Conservation (phyloP, 2,797 vertebrate species). For the Geotrypetes seraphini region DNA sequence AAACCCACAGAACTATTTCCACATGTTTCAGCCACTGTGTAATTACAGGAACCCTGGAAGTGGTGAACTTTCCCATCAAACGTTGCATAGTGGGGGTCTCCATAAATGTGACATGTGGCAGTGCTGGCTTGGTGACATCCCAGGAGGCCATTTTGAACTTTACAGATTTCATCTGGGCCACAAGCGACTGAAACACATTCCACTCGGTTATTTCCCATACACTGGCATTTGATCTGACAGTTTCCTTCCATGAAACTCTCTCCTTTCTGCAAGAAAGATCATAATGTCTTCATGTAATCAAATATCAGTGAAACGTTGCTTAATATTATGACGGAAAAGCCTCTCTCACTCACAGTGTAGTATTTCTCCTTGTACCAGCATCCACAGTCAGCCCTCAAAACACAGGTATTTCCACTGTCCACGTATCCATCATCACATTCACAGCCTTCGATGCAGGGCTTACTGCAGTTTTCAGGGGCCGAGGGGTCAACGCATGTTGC, state of each 20-base stretch:
- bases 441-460: slow-evolving; percentile 60
- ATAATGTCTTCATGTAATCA: not conserved
- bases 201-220: slow-evolving; percentile 18
- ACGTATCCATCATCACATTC: slow-evolving; percentile 61
- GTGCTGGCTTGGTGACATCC: slow-evolving; percentile 22
- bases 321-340: not conserved
- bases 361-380: slow-evolving; percentile 60
- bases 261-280: slow-evolving; percentile 13
- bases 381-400: slow-evolving; percentile 58
- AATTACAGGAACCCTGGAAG: slow-evolving; percentile 69
- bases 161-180: slow-evolving; percentile 25
- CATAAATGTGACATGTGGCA: slow-evolving; percentile 59
- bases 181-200: slow-evolving; percentile 18
- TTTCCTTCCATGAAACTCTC: slow-evolving; percentile 13
- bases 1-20: slow-evolving; percentile 55
- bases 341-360: slow-evolving; percentile 41
- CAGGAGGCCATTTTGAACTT: slow-evolving; percentile 23
- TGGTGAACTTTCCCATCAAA: slow-evolving; percentile 58
- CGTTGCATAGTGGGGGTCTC: slow-evolving; percentile 64
- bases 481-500: slow-evolving; percentile 51
- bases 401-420: slow-evolving; percentile 61
- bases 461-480: slow-evolving; percentile 46
- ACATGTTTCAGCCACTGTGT: slow-evolving; percentile 57
- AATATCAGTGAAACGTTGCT: not conserved
- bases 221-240: slow-evolving; percentile 22